phyloP scores from a whole-genome alignment of 2,113 vertebrate genomes.

The Hippocampus zosterae region DNA sequence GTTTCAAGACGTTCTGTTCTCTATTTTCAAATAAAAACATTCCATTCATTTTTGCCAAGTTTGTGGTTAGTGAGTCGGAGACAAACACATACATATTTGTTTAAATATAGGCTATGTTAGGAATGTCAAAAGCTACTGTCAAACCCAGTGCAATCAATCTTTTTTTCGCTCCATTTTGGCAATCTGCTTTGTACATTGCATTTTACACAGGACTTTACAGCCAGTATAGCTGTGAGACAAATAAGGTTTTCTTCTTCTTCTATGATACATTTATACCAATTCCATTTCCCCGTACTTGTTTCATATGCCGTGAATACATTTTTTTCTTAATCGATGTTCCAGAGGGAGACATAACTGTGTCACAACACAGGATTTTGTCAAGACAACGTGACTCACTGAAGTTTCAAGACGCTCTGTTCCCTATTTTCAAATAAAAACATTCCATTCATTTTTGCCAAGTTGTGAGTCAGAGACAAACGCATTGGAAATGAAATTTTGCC shows the following conservation, averaged over 20 bases:
- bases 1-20: background rate
- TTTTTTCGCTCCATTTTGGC: no score
- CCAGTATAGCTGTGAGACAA: no score
- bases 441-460: background rate
- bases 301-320: no score
- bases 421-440: background rate
- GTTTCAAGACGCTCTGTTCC: background rate
- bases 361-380: background rate
- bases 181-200: no score
- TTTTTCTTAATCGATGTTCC: no score
- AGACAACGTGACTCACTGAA: background rate
- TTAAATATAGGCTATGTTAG: no score
- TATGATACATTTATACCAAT: no score
- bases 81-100: background rate
- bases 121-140: no score
- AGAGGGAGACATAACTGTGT: background rate
- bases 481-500: background rate
- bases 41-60: background rate
- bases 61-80: background rate
- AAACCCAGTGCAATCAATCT: no score
- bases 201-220: no score
- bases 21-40: background rate
- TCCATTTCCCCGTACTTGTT: no score
- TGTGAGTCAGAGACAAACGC: background rate
- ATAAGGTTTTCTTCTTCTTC: no score